phyloP scores from a whole-genome alignment of 1,140 invertebrate genomes.

The Microplitis demolitor region DNA sequence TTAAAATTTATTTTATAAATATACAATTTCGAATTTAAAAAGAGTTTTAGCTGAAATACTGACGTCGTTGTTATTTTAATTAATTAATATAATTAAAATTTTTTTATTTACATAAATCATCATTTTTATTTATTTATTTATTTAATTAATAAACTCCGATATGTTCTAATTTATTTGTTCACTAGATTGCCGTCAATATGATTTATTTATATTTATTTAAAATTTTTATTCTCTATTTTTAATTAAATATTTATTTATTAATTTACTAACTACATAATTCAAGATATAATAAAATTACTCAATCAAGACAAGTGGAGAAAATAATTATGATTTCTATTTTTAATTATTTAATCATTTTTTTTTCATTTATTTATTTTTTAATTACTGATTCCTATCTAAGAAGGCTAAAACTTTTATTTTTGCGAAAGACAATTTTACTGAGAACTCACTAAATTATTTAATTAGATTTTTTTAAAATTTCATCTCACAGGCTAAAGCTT shows the following conservation, averaged over 20 bases:
- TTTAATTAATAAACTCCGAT: background rate
- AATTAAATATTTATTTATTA: background rate
- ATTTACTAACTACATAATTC: background rate
- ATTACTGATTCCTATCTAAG: slow-evolving; percentile 8
- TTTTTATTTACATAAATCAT: background rate
- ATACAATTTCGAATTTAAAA: background rate
- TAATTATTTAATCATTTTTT: background rate
- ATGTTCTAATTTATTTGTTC: background rate
- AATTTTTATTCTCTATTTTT: background rate
- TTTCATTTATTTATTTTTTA: slow-evolving; percentile 1
- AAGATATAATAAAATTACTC: background rate
- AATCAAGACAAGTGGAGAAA: background rate
- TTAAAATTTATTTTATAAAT: background rate
- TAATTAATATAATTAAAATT: background rate
- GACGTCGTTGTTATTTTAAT: background rate
- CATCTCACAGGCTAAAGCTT: slow-evolving; percentile 17
- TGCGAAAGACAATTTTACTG: slow-evolving; percentile 18
- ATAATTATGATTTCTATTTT: background rate
- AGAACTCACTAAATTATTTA: slow-evolving; percentile 18
- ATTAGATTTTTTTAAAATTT: background rate
- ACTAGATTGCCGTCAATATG: background rate
- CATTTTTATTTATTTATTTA: background rate
- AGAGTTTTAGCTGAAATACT: background rate
- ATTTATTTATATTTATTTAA: background rate
- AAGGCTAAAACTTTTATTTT: slow-evolving; percentile 17